Base-by-base conservation (phyloP, 2,888 invertebrate species). In the Cyrtodaria siliqua region DNA sequence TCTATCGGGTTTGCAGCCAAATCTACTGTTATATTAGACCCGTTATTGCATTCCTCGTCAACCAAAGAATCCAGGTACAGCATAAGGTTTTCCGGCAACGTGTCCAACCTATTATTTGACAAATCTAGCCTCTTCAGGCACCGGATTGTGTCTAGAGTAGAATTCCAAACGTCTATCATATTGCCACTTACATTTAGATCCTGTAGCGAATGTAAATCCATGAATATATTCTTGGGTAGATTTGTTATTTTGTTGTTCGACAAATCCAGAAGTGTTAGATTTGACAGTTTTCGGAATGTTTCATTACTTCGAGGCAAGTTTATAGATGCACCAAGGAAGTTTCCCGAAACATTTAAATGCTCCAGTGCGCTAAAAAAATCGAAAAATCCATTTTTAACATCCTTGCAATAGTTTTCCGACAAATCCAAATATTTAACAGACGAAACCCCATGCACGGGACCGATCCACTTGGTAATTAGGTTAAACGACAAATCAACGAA, bases 401-500 rank as follows among this genome's bases (percentile, higher is more conserved):
- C 14, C 0, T 38, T 6, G 26, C 76, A 76, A 20, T 47, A 24
- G 38, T 83, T 83, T 18, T 66, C 53, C 9, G 83, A 73, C 9
- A 83, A 47, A 57, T 80, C 76, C 3, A 83, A 29, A 27, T 61
- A 26, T 16, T 38, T 61, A 0, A 83, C n/a, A 29, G 52, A 40
- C 24, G 67, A 44, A 3, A 79, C 18, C 9, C 83, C 83, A 20
- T 27, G n/a, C 12, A 80, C 60, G 0, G 67, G 60, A 2, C 70
- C 75, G 1, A 50, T 20, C 68, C 76, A 79, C n/a, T 18, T n/a
- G 18, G 38, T 16, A 2, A 82, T 23, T 9, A 77, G n/a, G 55
- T 82, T 82, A 12, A 61, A 79, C 1, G 79, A 77, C 8, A 82
- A 12, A 49, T 82, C 62, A 2, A 82, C 12, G 16, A 29, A 47